These are phyloP conservation scores for Scomber scombrus DNA, from an alignment of 2,113 vertebrate genomes.

Conservation along the genomic window DNA sequence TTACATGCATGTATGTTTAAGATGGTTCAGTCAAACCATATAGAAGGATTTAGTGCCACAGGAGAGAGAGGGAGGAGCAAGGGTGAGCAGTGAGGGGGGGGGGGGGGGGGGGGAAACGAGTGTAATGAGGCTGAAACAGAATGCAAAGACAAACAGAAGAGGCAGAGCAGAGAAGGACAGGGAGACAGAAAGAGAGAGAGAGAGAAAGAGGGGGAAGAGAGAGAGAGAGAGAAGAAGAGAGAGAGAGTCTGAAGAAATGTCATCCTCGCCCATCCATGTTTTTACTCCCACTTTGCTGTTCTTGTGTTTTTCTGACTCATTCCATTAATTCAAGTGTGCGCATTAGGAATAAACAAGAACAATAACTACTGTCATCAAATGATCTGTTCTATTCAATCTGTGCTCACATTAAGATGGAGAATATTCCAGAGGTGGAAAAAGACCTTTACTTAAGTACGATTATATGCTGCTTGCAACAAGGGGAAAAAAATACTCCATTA, in stretches of 20 bases:
- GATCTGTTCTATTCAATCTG: neutral
- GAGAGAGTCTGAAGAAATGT: constrained; percentile 36
- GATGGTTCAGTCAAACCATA: constrained; percentile 79
- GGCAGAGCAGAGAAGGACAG: constrained; percentile 64
- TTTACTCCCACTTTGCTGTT: constrained; percentile 3
- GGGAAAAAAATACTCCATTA: neutral
- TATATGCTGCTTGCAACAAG: too few species aligned
- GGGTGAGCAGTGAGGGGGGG: constrained; percentile 53
- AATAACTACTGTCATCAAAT: neutral
- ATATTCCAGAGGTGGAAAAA: constrained; percentile 47
- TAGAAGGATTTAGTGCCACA: constrained; percentile 70
- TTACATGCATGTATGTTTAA: constrained; percentile 81
- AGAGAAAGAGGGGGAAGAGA: constrained; percentile 61
- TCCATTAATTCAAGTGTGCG: constrained; percentile 13
- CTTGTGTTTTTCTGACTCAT: constrained; percentile 7
- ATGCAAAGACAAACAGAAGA: constrained; percentile 74
- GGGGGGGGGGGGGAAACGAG: constrained; percentile 41
- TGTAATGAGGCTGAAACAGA: constrained; percentile 73
- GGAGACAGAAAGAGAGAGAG: constrained; percentile 22
- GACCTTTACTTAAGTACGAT: neutral
- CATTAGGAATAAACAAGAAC: neutral
- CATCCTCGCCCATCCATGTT: constrained; percentile 12
- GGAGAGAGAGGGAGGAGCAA: constrained; percentile 62
- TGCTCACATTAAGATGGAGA: neutral
- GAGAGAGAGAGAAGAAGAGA: constrained; percentile 50